phyloP scores from a whole-genome alignment of 2,113 vertebrate species.

The Dromas ardeola region DNA sequence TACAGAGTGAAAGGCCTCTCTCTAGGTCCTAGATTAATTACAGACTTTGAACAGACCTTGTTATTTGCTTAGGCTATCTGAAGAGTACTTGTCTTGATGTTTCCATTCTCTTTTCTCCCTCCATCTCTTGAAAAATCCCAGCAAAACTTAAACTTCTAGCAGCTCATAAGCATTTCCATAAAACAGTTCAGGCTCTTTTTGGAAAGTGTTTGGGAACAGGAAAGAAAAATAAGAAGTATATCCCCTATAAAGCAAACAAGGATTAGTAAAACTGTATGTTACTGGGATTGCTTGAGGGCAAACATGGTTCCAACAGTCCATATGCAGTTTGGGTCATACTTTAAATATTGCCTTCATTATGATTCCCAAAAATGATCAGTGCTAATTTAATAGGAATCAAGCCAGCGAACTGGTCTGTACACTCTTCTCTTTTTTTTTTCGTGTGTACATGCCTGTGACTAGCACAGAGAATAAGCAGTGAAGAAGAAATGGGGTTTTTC shows the following conservation, averaged over 20 bases:
- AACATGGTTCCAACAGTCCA: background rate
- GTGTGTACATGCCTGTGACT: rapidly evolving
- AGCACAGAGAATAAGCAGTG: background rate
- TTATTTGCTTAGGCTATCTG: background rate
- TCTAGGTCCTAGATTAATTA: background rate
- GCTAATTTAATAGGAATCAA: background rate
- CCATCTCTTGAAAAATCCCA: background rate
- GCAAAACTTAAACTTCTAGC: background rate
- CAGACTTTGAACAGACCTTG: background rate
- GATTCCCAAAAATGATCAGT: background rate
- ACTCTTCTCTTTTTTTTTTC: rapidly evolving
- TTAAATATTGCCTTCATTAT: background rate
- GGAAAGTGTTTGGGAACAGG: background rate
- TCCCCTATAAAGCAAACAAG: background rate
- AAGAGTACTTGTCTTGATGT: background rate
- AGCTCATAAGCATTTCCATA: background rate
- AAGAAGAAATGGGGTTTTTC: background rate
- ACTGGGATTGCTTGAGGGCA: background rate
- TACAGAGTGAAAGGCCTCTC: background rate
- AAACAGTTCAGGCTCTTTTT: background rate
- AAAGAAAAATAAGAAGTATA: background rate
- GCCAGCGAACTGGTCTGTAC: background rate
- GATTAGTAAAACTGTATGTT: background rate
- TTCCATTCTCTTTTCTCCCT: background rate
- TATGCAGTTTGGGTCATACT: background rate